phyloP scores from a whole-genome alignment of 2,888 invertebrate genomes.

The Pristionchus fissidentatus region DNA sequence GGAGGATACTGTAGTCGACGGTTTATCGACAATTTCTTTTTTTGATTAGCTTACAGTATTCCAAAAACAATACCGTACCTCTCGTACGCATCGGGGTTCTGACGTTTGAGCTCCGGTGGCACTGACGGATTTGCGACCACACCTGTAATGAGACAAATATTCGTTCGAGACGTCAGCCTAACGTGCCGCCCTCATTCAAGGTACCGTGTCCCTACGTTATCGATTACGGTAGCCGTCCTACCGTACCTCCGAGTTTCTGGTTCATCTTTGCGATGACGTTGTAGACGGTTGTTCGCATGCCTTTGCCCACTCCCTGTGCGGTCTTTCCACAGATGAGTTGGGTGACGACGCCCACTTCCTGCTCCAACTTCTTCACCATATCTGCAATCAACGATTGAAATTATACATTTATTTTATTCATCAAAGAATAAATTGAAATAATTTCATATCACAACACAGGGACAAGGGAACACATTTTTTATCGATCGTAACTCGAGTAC shows the following conservation, averaged over 20 bases:
- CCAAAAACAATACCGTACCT: not conserved
- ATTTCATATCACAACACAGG: too few species aligned
- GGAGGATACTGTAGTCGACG: not conserved
- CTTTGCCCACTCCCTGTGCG: not conserved
- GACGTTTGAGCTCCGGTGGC: not conserved
- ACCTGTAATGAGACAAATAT: not conserved
- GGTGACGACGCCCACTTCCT: constrained; percentile 10
- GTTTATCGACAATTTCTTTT: not conserved
- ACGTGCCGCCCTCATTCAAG: too few species aligned
- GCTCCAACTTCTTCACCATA: constrained; percentile 38
- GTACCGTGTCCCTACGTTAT: not conserved
- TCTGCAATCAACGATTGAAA: constrained; percentile 14
- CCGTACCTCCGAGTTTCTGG: constrained; percentile 22
- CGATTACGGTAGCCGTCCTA: not conserved
- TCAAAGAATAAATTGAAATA: too few species aligned
- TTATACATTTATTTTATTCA: too few species aligned
- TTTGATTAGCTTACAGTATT: not conserved
- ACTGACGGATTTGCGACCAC: constrained; percentile 10
- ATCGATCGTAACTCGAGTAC: too few species aligned
- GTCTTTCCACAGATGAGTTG: constrained; percentile 6
- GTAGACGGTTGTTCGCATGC: not conserved
- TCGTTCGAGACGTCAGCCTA: too few species aligned
- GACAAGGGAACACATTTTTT: too few species aligned
- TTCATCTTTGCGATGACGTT: constrained; percentile 43
- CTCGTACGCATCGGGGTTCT: not conserved